phyloP scores from a whole-genome alignment of 2,888 invertebrate genomes.

The Drosophila fulvimacula region DNA sequence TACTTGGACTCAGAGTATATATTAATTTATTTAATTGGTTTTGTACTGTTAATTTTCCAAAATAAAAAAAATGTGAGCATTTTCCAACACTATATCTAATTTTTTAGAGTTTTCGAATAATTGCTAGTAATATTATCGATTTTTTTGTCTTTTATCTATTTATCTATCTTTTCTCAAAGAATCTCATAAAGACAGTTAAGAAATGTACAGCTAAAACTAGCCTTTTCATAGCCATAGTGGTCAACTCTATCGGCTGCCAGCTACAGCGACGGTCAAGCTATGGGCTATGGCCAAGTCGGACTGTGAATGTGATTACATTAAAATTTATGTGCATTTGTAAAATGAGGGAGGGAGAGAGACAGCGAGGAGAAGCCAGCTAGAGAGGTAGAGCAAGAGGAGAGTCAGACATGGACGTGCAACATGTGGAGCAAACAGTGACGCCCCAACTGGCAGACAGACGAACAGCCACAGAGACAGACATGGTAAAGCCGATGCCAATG shows the following conservation, averaged over 20 bases:
- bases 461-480: slow-evolving; percentile 18
- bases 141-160: too few relatives aligned
- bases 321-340: slow-evolving; percentile 82
- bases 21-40: too few relatives aligned
- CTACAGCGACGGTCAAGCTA: slow-evolving; percentile 31
- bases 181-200: too few relatives aligned
- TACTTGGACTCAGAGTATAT: too few relatives aligned
- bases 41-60: too few relatives aligned
- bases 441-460: slow-evolving; percentile 48
- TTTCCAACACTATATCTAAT: too few relatives aligned
- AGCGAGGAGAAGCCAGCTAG: not conserved
- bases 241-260: slow-evolving; percentile 9
- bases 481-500: slow-evolving; percentile 27
- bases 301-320: slow-evolving; percentile 81
- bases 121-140: too few relatives aligned
- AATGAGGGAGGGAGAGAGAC: slow-evolving; percentile 21
- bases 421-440: slow-evolving; percentile 69
- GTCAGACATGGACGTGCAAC: slow-evolving; percentile 64
- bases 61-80: too few relatives aligned
- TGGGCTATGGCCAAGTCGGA: slow-evolving; percentile 47
- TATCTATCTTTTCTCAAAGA: too few relatives aligned
- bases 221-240: not conserved
- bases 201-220: slow-evolving; percentile 5
- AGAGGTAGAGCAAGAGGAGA: not conserved
- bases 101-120: too few relatives aligned